These are phyloP conservation scores for Psophia crepitans DNA, from an alignment of 2,113 vertebrate genomes.

Conservation along the genomic window DNA sequence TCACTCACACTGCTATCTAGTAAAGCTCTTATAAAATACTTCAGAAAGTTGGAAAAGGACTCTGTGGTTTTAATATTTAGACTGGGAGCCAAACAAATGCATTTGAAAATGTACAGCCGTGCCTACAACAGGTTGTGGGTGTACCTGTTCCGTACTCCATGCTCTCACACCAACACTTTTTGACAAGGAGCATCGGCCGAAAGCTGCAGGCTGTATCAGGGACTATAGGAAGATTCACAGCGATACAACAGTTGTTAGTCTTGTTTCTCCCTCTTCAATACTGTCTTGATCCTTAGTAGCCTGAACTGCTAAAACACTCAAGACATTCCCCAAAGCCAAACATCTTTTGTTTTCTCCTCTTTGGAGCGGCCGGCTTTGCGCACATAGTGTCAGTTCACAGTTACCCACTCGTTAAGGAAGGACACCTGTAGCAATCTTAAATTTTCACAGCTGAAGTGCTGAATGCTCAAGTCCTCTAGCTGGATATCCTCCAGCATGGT, in stretches of 20 bases:
- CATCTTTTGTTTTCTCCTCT: neutral
- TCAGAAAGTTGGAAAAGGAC: neutral
- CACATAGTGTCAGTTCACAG: accelerated
- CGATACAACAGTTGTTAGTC: accelerated
- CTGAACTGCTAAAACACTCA: neutral
- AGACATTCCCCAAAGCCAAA: neutral
- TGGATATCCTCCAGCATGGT: neutral
- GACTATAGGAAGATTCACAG: neutral
- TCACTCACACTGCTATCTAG: neutral
- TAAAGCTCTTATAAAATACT: neutral
- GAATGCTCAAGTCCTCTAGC: neutral
- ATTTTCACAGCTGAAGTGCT: neutral
- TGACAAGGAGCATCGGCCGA: neutral
- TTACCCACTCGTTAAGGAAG: neutral
- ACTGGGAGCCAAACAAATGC: neutral
- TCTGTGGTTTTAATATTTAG: neutral
- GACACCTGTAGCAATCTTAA: neutral
- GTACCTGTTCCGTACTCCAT: neutral
- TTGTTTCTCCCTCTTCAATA: neutral
- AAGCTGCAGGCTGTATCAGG: neutral
- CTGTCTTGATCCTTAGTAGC: neutral
- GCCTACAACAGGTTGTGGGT: neutral
- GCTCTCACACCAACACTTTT: neutral
- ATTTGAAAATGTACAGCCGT: neutral
- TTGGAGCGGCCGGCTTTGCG: neutral